Evolutionary conservation across 2,888 invertebrate genomes (phyloP).

Genomic region (Tachina grossa): DNA sequence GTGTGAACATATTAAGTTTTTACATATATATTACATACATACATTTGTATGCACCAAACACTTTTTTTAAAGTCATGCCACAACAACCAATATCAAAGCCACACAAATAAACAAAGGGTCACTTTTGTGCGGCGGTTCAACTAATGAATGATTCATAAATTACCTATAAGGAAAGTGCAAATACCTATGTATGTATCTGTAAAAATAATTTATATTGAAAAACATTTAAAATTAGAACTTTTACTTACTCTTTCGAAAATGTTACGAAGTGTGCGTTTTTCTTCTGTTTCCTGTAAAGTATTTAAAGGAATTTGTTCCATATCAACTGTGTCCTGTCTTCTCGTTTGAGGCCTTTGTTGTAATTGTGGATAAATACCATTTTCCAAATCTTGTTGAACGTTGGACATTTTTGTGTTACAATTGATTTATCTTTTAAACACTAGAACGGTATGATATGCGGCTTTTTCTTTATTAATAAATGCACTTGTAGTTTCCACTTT

Average conservation of each 20-base stretch:
- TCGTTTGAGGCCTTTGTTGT: slow-evolving; percentile 77
- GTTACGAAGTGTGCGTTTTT: slow-evolving; percentile 76
- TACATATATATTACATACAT: too few relatives aligned
- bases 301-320: slow-evolving; percentile 79
- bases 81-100: too few relatives aligned
- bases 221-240: background rate
- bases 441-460: background rate
- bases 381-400: slow-evolving; percentile 74
- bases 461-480: slow-evolving; percentile 8
- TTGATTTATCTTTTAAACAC: background rate
- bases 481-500: slow-evolving; percentile 7
- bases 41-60: too few relatives aligned
- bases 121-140: slow-evolving; percentile 9
- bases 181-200: background rate
- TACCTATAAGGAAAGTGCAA: slow-evolving; percentile 23
- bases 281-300: slow-evolving; percentile 76
- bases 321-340: slow-evolving; percentile 79
- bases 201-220: background rate
- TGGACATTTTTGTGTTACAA: slow-evolving; percentile 46
- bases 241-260: slow-evolving; percentile 79
- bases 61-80: too few relatives aligned
- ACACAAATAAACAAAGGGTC: slow-evolving; percentile 29
- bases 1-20: too few relatives aligned
- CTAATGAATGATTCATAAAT: slow-evolving; percentile 54
- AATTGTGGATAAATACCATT: slow-evolving; percentile 79